Base-by-base conservation (phyloP, 2,888 invertebrate genomes). In the Caenorhabditis afra region DNA sequence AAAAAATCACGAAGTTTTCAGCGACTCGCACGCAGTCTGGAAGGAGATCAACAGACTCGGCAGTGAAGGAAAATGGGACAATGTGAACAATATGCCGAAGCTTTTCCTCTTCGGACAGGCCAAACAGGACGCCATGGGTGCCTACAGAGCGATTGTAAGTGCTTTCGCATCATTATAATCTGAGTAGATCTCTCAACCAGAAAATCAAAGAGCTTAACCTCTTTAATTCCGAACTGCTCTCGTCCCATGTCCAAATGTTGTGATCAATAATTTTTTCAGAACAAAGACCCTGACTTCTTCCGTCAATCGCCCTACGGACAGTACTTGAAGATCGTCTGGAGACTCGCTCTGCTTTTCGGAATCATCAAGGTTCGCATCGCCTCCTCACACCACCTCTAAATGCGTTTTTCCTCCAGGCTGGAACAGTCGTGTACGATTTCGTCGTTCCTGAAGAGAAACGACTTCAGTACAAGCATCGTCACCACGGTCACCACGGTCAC, bases 41-140 rank as follows among this genome's bases (percentile, higher is more conserved):
- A 81, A 82, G 59, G 83, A 86, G 59, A 87, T 88, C 68, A 87
- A 88, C 80, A 75, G 83, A 39, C 81, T 87, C 18, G 86, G 82
- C 8, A 81, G 83, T 52, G 85, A 86, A 66, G 87, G 88, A 52
- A 87, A 87, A 70, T 88, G 88, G 88, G 87, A 88, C 53, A 85
- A 79, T 55, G 75, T 88, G 70, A 86, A 87, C 78, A 87, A 87
- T 67, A 77, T 64, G 44, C 87, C 87, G 35, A 84, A 85, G 58
- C 62, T 84, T 73, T 85, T 83, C 70, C 74, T 86, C 44, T 82
- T 70, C 52, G 86, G 86, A 16, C 29, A 62, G 1, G 82, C 83
- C 41, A 86, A 86, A 59, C 66, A 81, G 49, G 86, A 86, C 39
- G 68, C 86, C 2, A 81, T 80, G 49, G 80, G 81, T 29, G 82